Evolutionary conservation across 1,140 invertebrate species (phyloP), one percentile per base, ranked within the genome.

Genomic region (Lordiphosa stackelbergi): DNA sequence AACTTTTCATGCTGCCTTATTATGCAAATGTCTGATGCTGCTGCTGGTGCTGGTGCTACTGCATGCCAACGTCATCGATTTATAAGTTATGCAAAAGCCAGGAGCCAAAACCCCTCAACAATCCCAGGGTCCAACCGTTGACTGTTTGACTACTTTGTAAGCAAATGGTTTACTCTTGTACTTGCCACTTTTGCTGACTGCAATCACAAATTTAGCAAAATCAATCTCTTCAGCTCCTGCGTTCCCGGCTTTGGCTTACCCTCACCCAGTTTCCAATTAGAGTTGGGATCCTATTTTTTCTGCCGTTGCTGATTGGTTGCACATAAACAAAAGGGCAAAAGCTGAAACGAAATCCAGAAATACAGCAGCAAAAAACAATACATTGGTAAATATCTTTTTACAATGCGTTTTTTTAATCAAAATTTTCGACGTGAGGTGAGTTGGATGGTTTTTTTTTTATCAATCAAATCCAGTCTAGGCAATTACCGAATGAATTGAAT

Each of bases 21-120:
- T 78, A 78, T 78, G 74, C 66, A 81, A 81, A 75, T 81, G 66
- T 48, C 42, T 52, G 54, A 52, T 66, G 64, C 40, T 47, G 19
- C 35, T 45, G 35, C 19, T 49, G 40, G 31, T 45, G 35, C 19
- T 49, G 40, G 31, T 42, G 69, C 51, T 65, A 64, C 68, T 61
- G 58, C 66, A 69, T 81, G 75, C 71, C 66, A 81, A 72, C 75
- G 75, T 81, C 75, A 81, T 81, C 75, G 75, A 83, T 81, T 79
- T 79, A 79, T 79, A 79, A 79, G 77, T 81, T 79, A 79, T 79
- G 77, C 75, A 81, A 81, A 58, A 68, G 54, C 62, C 65, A 24
- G 43, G 62, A 48, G 43, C 48, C 63, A 24, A 46, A 57, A 52
- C 47, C 24, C 9, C 40, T 7, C 49, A 12, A 56, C 53, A 56